phyloP scores from a whole-genome alignment of 2,888 invertebrate genomes.

The Tortricodes alternella region DNA sequence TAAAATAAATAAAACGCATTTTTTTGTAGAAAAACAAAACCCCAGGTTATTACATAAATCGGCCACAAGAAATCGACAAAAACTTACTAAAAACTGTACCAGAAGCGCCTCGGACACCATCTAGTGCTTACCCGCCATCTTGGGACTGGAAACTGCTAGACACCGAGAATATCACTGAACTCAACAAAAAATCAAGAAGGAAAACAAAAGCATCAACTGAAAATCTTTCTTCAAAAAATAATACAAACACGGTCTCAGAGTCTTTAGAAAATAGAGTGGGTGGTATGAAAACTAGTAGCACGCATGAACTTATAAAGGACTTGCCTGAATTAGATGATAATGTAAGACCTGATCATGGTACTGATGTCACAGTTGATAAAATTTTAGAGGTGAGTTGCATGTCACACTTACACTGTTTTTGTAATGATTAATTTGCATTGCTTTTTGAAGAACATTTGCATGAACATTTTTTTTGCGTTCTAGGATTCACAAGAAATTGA shows the following conservation, averaged over 20 bases:
- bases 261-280: slow-evolving; percentile 54
- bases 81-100: slow-evolving; percentile 87
- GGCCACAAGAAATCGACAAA: slow-evolving; percentile 89
- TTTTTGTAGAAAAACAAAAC: slow-evolving; percentile 90
- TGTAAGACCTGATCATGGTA: slow-evolving; percentile 39
- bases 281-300: slow-evolving; percentile 72
- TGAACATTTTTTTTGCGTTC: slow-evolving; percentile 69
- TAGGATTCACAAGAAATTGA: slow-evolving; percentile 59
- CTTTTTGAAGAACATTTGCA: slow-evolving; percentile 73
- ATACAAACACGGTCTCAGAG: slow-evolving; percentile 68
- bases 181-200: slow-evolving; percentile 67
- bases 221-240: slow-evolving; percentile 75
- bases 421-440: slow-evolving; percentile 68
- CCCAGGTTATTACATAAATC: slow-evolving; percentile 89
- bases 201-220: slow-evolving; percentile 68
- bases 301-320: slow-evolving; percentile 70
- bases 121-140: slow-evolving; percentile 85
- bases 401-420: slow-evolving; percentile 50
- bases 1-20: too few species aligned
- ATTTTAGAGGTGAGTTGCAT: slow-evolving; percentile 63
- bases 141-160: slow-evolving; percentile 89
- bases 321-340: slow-evolving; percentile 71
- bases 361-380: slow-evolving; percentile 44
- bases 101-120: slow-evolving; percentile 91
- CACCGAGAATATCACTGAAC: slow-evolving; percentile 69